These are phyloP conservation scores for Drosophila bifasciata DNA, from an alignment of 1,140 invertebrate genomes.

Conservation along the genomic window DNA sequence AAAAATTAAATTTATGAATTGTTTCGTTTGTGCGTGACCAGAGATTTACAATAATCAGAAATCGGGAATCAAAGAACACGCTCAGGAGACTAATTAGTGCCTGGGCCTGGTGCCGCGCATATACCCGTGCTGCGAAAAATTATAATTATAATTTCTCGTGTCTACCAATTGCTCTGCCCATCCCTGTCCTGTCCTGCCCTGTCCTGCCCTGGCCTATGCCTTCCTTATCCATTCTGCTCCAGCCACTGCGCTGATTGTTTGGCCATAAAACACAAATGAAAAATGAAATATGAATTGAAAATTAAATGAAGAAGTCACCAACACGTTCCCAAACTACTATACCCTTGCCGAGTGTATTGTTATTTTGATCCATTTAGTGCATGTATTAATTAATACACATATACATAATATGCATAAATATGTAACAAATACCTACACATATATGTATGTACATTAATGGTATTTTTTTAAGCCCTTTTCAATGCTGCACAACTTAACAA, in stretches of 20 bases:
- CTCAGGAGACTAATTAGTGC: conserved; percentile 80
- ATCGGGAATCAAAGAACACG: conserved; percentile 79
- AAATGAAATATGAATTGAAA: conserved; percentile 55
- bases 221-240: not conserved
- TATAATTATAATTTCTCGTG: conserved; percentile 79
- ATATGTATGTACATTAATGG: no score
- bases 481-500: no score
- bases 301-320: conserved; percentile 27
- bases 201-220: no score
- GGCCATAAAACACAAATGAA: conserved; percentile 41
- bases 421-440: no score
- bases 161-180: conserved; percentile 34
- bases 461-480: no score
- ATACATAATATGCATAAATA: no score
- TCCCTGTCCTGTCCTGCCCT: not conserved
- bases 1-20: conserved; percentile 82
- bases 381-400: no score
- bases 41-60: conserved; percentile 82
- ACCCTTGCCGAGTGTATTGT: no score
- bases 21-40: conserved; percentile 81
- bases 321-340: no score
- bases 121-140: conserved; percentile 48
- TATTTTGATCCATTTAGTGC: no score
- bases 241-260: conserved; percentile 20
- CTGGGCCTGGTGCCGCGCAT: conserved; percentile 20